These are phyloP conservation scores for Cynopterus sphinx DNA, from an alignment of 2,797 vertebrate species.

Conservation along the genomic window DNA sequence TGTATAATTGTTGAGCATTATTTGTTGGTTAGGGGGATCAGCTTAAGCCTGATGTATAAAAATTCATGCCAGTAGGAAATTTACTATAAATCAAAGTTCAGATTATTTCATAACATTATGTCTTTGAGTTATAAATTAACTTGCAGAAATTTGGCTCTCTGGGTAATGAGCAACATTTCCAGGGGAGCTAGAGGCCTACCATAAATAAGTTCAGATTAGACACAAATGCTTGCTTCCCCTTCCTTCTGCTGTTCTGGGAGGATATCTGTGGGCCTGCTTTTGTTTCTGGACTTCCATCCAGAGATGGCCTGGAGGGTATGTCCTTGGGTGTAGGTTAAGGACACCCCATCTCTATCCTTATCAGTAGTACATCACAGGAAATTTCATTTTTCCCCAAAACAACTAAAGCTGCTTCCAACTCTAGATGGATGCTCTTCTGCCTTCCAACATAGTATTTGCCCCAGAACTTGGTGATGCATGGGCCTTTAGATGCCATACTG, in stretches of 20 bases:
- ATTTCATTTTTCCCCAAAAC: neutral
- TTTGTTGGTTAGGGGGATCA: slow-evolving; percentile 71
- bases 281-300: neutral
- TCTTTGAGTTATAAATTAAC: slow-evolving; percentile 76
- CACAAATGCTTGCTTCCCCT: neutral
- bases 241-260: neutral
- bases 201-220: slow-evolving; percentile 54
- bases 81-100: slow-evolving; percentile 76
- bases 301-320: neutral
- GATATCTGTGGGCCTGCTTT: neutral
- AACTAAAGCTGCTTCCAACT: neutral
- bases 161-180: slow-evolving; percentile 66
- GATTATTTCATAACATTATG: slow-evolving; percentile 65
- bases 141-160: slow-evolving; percentile 63
- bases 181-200: neutral
- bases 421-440: neutral
- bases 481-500: neutral
- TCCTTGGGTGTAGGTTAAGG: neutral
- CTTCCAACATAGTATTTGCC: neutral
- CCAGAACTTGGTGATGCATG: neutral
- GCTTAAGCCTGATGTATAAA: slow-evolving; percentile 78
- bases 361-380: neutral
- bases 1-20: slow-evolving; percentile 74
- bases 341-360: neutral
- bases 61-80: slow-evolving; percentile 76